phyloP scores from a whole-genome alignment of 2,797 vertebrate species.

The Mus caroli region DNA sequence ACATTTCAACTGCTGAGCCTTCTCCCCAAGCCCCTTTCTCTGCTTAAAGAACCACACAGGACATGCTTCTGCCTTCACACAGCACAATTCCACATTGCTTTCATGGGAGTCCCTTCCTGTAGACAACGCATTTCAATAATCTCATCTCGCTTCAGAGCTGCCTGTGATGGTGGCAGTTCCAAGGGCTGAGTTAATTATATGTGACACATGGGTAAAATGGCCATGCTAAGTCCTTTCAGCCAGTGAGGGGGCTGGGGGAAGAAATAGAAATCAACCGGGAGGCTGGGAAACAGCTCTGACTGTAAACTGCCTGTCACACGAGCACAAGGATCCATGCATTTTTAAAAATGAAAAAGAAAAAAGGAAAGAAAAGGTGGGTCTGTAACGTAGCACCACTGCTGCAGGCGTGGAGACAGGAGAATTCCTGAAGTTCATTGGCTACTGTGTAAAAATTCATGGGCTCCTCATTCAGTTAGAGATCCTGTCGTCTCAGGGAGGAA shows the following conservation, averaged over 20 bases:
- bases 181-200: conserved; percentile 72
- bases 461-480: not conserved
- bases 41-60: not conserved
- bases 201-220: conserved; percentile 70
- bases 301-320: not conserved
- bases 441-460: not conserved
- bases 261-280: conserved; percentile 35
- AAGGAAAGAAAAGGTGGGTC: too few species aligned
- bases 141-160: conserved; percentile 67
- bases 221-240: conserved; percentile 61
- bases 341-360: not conserved
- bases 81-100: not conserved
- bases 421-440: not conserved
- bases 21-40: not conserved
- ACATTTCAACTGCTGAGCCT: not conserved
- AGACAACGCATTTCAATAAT: conserved; percentile 72
- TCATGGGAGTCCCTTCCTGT: conserved; percentile 13
- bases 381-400: not conserved
- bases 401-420: not conserved
- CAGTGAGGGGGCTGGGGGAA: not conserved
- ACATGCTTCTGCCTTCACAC: not conserved
- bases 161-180: conserved; percentile 70
- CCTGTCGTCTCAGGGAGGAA: not conserved
- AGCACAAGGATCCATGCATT: too few species aligned
- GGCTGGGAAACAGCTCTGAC: not conserved